phyloP scores from a whole-genome alignment of 2,113 vertebrate species.

The Austrofundulus limnaeus region DNA sequence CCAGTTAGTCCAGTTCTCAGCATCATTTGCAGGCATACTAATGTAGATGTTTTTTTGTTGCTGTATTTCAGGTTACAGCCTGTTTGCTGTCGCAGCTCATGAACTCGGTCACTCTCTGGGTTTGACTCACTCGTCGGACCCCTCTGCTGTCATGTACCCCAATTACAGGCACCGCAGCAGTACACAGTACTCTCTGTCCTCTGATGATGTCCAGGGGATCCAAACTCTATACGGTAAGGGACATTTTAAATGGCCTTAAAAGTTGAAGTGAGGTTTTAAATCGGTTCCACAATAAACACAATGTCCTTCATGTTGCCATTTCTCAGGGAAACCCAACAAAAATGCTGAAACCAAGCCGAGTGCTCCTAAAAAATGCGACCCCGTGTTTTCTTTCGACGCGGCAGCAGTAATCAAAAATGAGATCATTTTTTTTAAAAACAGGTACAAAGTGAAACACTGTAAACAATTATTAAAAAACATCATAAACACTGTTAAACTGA shows the following conservation, averaged over 20 bases:
- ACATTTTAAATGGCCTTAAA: not conserved
- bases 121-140: conserved; percentile 77
- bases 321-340: conserved; percentile 55
- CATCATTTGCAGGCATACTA: too few species aligned
- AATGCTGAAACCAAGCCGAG: conserved; percentile 8
- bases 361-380: conserved; percentile 61
- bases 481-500: not conserved
- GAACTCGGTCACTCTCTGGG: conserved; percentile 81
- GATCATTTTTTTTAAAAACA: conserved; percentile 73
- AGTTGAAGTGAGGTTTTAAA: not conserved
- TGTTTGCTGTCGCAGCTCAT: conserved; percentile 77
- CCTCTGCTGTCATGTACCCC: conserved; percentile 79
- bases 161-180: conserved; percentile 75
- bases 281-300: not conserved
- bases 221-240: conserved; percentile 73
- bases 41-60: not conserved
- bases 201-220: conserved; percentile 77
- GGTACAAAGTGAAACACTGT: conserved; percentile 31
- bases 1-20: too few species aligned
- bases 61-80: conserved; percentile 71
- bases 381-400: conserved; percentile 66
- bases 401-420: conserved; percentile 64
- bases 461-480: not conserved
- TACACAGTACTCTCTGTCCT: conserved; percentile 72
- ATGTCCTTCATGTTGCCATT: not conserved